phyloP scores from a whole-genome alignment of 2,113 vertebrate genomes.

The Dicentrarchus labrax region DNA sequence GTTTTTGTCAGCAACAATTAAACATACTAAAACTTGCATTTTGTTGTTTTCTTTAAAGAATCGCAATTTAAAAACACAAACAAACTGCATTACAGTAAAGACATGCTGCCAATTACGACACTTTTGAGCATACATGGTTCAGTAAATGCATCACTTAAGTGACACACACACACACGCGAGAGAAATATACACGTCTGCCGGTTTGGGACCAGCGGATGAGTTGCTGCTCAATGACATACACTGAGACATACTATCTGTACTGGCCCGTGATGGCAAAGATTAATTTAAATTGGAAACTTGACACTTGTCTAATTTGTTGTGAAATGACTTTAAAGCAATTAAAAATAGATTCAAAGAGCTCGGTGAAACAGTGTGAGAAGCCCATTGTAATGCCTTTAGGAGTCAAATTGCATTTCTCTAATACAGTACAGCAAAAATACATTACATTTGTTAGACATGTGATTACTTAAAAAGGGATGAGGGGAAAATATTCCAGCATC shows the following conservation, averaged over 20 bases:
- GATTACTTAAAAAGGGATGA: background rate
- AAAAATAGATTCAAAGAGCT: background rate
- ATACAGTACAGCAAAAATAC: background rate
- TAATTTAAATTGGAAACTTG: background rate
- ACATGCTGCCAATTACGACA: background rate
- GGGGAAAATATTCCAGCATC: background rate
- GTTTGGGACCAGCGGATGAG: background rate
- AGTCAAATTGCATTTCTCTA: background rate
- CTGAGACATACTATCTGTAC: background rate
- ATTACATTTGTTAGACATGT: background rate
- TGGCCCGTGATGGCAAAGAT: background rate
- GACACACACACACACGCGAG: background rate
- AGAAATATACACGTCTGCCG: background rate
- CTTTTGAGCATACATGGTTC: background rate
- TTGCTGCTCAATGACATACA: background rate
- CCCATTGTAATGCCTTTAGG: background rate
- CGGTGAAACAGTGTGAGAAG: background rate
- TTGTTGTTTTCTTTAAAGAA: background rate
- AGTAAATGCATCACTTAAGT: background rate
- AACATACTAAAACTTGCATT: background rate
- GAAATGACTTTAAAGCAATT: background rate
- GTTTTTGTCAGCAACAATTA: background rate
- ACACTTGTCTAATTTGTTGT: background rate
- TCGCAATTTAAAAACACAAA: background rate
- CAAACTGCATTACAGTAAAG: background rate